Evolutionary conservation across 2,797 vertebrate species (phyloP).

Genomic region (Myotis vivesi): DNA sequence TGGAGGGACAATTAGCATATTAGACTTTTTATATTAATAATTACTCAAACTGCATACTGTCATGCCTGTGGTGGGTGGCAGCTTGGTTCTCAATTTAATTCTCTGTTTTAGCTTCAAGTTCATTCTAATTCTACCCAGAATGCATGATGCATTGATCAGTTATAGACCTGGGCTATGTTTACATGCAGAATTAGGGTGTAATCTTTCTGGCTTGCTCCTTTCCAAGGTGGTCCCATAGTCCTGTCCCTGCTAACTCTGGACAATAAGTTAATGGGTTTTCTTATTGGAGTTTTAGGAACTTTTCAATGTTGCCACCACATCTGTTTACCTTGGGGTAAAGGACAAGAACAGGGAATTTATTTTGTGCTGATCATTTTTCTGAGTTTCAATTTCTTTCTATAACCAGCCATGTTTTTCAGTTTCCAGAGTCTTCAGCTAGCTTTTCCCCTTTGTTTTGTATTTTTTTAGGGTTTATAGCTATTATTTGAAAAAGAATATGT

Average conservation of each 20-base stretch:
- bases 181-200: background rate
- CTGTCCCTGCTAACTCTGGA: background rate
- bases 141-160: background rate
- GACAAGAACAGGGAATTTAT: background rate
- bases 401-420: background rate
- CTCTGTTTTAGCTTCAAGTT: background rate
- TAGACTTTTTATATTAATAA: too few relatives aligned
- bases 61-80: background rate
- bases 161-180: background rate
- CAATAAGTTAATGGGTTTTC: background rate
- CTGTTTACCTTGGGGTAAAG: background rate
- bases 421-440: background rate
- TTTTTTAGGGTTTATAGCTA: background rate
- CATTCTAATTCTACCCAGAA: background rate
- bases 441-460: background rate
- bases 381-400: background rate
- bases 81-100: background rate
- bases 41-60: background rate
- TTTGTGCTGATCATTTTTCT: background rate
- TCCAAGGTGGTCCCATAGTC: background rate
- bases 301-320: too few relatives aligned
- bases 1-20: too few relatives aligned
- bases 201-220: background rate
- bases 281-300: background rate
- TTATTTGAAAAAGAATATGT: background rate